A percentile compares a stretch with the other conserved stretches of the same genome.
phyloP scores from a whole-genome alignment of 2,888 invertebrate genomes.

The Cephus spinipes region DNA sequence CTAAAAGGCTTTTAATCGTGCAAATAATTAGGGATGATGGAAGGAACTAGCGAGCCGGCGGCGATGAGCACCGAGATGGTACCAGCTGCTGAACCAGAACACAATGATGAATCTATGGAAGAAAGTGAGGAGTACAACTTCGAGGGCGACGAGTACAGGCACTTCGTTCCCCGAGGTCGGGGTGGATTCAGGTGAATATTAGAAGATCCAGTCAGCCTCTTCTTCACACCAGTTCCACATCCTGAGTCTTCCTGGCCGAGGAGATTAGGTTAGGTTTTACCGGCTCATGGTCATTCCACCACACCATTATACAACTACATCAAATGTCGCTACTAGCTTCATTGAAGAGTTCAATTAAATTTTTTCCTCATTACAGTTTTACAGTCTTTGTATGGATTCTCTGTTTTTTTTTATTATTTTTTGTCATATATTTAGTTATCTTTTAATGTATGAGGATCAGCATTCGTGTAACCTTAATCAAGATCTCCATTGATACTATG shows the following conservation, averaged over 20 bases:
- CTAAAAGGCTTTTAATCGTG: conserved; percentile 22
- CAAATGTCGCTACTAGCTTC: neutral
- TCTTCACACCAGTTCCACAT: neutral
- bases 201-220: conserved; percentile 7
- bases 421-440: neutral
- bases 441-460: neutral
- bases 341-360: neutral
- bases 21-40: conserved; percentile 29
- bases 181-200: conserved; percentile 68
- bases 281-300: neutral
- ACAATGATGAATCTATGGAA: conserved; percentile 58
- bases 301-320: neutral
- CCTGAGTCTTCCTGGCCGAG: neutral
- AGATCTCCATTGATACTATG: neutral
- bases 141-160: conserved; percentile 67
- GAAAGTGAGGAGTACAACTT: conserved; percentile 61
- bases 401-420: neutral
- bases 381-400: neutral
- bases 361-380: neutral
- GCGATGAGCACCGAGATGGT: conserved; percentile 30
- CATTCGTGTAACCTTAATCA: neutral
- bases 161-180: conserved; percentile 67
- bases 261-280: neutral
- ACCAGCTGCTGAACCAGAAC: conserved; percentile 49
- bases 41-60: conserved; percentile 34